Conservation (phyloP, 92 coral and sea anemone species). For the Bergia sp. region DNA sequence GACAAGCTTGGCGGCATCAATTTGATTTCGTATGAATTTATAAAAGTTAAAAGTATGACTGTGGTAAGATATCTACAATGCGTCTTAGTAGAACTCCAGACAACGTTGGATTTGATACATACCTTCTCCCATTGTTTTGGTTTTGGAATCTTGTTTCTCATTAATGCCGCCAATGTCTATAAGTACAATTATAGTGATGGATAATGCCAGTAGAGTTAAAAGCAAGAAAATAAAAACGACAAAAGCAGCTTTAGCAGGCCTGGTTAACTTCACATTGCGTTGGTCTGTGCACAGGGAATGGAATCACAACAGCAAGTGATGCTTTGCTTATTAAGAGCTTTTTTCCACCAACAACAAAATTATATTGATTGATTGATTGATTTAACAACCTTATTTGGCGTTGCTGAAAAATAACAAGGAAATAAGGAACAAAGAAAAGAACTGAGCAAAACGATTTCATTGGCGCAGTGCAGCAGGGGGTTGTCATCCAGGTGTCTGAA, state of each 20-base stretch:
- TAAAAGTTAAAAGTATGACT: no score
- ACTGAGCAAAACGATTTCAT: not conserved
- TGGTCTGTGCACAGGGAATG: not conserved
- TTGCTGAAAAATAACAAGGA: not conserved
- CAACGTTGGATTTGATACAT: no score
- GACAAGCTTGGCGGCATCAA: no score
- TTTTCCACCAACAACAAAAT: not conserved
- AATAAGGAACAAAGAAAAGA: not conserved
- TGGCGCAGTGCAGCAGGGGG: not conserved
- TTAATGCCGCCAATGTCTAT: not conserved
- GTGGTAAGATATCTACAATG: no score
- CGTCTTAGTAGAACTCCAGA: no score
- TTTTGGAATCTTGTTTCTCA: no score
- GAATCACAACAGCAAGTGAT: not conserved
- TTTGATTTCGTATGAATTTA: no score
- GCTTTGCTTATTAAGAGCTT: slow-evolving; percentile 2
- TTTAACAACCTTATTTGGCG: not conserved
- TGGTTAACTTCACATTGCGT: not conserved
- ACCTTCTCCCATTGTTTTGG: no score
- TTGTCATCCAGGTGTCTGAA: not conserved
- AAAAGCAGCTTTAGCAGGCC: not conserved
- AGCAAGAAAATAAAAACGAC: not conserved
- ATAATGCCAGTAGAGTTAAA: not conserved
- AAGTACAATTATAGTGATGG: not conserved
- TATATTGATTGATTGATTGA: not conserved